A percentile compares a stretch with the other conserved stretches of the same genome.
Conservation (phyloP, 2,888 invertebrate species). For the Rhodophaea formosa region DNA sequence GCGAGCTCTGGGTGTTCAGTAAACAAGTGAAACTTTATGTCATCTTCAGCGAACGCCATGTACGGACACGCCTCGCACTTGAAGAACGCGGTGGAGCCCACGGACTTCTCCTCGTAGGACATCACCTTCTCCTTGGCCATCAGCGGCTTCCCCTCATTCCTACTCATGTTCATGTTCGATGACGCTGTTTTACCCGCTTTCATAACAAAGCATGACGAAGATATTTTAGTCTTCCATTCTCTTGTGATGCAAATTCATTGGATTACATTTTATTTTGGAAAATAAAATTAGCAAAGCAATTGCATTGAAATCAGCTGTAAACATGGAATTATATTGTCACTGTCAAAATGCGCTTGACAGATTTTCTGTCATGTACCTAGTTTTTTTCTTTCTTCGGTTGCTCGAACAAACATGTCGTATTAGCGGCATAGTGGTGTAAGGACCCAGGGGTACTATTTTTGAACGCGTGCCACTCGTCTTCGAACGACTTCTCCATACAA, state of each 20-base stretch:
- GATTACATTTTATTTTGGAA: not conserved
- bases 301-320: not conserved
- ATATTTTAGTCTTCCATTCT: constrained; percentile 35
- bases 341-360: not conserved
- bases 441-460: not conserved
- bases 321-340: not conserved
- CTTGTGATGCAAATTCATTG: not conserved
- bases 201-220: constrained; percentile 48
- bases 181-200: constrained; percentile 13
- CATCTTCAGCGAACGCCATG: constrained; percentile 77
- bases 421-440: too few species aligned
- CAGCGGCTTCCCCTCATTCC: constrained; percentile 41
- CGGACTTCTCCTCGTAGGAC: constrained; percentile 74
- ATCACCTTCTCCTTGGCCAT: constrained; percentile 64
- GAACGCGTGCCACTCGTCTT: not conserved
- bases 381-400: too few species aligned
- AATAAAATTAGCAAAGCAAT: not conserved
- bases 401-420: too few species aligned
- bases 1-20: constrained; percentile 72
- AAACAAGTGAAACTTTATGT: constrained; percentile 77
- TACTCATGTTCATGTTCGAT: constrained; percentile 13
- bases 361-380: too few species aligned
- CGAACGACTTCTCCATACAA: not conserved
- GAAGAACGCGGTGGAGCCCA: constrained; percentile 75
- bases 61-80: constrained; percentile 80